Conservation (phyloP, 2,113 vertebrate species). For the Motacilla tschutschensis region DNA sequence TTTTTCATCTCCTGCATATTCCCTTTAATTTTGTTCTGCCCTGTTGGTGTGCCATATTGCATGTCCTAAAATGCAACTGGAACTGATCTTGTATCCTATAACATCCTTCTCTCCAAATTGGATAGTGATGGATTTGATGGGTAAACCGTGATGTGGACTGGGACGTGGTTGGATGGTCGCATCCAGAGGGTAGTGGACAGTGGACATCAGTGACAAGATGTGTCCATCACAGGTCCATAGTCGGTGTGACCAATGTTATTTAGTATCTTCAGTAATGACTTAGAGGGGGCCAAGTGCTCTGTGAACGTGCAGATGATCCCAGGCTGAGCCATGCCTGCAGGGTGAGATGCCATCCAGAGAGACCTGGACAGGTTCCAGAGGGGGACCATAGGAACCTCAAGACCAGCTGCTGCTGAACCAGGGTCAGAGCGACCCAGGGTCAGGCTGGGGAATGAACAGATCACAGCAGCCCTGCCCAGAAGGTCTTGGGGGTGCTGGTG, state of each 20-base stretch:
- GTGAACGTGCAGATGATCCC: neutral
- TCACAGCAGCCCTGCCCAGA: neutral
- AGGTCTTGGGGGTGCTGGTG: neutral
- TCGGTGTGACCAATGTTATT: neutral
- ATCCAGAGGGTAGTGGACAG: neutral
- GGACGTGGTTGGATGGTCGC: rapidly evolving
- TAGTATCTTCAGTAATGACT: neutral
- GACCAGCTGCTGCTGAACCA: neutral
- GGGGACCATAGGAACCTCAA: neutral
- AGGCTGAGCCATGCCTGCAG: neutral
- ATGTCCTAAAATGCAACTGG: neutral
- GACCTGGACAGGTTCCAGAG: neutral
- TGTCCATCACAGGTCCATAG: neutral
- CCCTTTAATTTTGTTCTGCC: neutral
- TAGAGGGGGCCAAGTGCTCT: neutral
- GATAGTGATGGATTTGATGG: neutral
- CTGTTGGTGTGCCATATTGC: neutral
- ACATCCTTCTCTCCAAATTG: neutral
- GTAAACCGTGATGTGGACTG: neutral
- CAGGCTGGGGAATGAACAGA: neutral
- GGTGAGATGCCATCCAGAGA: neutral
- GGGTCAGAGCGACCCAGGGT: too few relatives aligned
- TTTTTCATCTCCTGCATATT: neutral
- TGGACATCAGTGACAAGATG: neutral
- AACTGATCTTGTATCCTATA: neutral